A percentile compares a stretch with the other conserved stretches of the same genome.
These are phyloP conservation scores for Callospermophilus lateralis DNA, from an alignment of 2,113 vertebrate genomes.

Conservation along the genomic window DNA sequence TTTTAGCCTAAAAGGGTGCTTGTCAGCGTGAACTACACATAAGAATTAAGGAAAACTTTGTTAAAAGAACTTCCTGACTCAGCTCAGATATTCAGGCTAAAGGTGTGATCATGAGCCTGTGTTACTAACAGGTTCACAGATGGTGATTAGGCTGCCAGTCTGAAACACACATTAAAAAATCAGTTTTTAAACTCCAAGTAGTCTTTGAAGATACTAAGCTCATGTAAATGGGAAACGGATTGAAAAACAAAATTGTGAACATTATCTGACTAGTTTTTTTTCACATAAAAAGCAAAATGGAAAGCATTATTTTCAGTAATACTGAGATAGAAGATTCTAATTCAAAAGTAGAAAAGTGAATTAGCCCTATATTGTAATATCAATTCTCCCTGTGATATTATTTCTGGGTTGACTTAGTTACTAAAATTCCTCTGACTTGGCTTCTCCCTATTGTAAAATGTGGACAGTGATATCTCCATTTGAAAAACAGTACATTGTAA, in stretches of 20 bases:
- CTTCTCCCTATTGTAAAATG: neutral
- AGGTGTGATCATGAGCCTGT: fast-evolving
- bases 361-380: neutral
- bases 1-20: neutral
- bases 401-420: neutral
- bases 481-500: neutral
- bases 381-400: neutral
- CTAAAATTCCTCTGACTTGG: neutral
- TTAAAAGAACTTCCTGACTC: neutral
- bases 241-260: neutral
- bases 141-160: neutral
- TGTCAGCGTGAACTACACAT: neutral
- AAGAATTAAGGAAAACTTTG: neutral
- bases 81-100: neutral
- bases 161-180: neutral
- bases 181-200: neutral
- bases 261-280: neutral
- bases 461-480: neutral
- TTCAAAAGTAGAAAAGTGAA: neutral
- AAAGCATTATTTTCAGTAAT: neutral
- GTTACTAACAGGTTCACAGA: neutral
- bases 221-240: fast-evolving
- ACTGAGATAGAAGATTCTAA: neutral
- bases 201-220: neutral
- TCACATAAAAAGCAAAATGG: neutral